Percentiles rank a stretch among this genome's conserved stretches.
Evolutionary conservation across 2,797 vertebrate genomes (phyloP).

Genomic region (Phylloscopus collybita): DNA sequence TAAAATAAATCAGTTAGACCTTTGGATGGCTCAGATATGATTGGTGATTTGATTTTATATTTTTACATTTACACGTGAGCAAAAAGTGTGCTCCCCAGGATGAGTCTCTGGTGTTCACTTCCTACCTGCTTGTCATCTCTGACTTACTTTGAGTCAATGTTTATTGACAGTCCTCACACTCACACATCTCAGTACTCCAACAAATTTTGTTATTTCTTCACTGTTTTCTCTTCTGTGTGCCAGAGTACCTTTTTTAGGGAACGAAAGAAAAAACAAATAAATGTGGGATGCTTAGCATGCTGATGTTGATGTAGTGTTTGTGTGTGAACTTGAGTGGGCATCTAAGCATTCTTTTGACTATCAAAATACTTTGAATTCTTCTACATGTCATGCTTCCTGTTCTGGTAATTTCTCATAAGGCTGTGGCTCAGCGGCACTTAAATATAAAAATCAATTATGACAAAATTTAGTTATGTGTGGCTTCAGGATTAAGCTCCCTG

Average conservation of each 20-base stretch:
- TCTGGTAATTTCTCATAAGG: background rate
- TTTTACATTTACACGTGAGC: background rate
- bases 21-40: background rate
- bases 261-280: background rate
- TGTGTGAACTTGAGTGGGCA: background rate
- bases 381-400: background rate
- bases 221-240: background rate
- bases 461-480: background rate
- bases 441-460: background rate
- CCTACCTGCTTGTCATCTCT: background rate
- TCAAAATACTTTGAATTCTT: constrained; percentile 6
- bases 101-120: background rate
- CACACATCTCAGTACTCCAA: background rate
- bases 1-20: constrained; percentile 5
- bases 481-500: background rate
- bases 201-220: background rate
- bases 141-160: background rate
- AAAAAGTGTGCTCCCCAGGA: background rate
- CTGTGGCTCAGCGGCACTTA: background rate
- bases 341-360: background rate
- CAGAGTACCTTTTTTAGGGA: background rate
- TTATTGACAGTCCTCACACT: background rate
- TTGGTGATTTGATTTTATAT: background rate
- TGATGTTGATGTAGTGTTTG: background rate
- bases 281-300: background rate